phyloP scores from a whole-genome alignment of 2,113 vertebrate genomes.

The Lepus timidus region DNA sequence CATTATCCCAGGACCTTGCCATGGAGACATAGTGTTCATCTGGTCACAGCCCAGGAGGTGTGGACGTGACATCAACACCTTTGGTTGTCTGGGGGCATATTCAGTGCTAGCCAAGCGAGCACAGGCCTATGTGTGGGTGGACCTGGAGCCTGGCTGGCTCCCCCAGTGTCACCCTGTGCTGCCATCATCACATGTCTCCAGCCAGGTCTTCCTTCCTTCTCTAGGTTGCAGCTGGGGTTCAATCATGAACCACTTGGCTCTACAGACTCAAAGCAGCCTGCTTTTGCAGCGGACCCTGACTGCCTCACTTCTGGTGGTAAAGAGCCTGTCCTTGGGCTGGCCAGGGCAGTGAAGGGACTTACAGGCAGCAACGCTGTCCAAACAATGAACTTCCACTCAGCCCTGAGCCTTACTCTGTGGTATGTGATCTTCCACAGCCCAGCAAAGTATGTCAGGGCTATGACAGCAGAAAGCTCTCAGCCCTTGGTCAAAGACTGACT shows the following conservation, averaged over 20 bases:
- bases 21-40: slow-evolving; percentile 16
- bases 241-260: not conserved
- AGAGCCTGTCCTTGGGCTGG: not conserved
- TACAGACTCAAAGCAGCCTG: slow-evolving; percentile 37
- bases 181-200: not conserved
- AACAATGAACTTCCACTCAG: not conserved
- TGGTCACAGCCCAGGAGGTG: not conserved
- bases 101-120: slow-evolving; percentile 14
- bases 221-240: slow-evolving; percentile 2
- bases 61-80: not conserved
- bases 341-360: slow-evolving; percentile 38
- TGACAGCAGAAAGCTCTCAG: not conserved
- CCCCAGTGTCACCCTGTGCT: not conserved
- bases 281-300: slow-evolving; percentile 12
- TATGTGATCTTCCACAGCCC: slow-evolving; percentile 23
- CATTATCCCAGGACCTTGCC: slow-evolving; percentile 16
- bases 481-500: not conserved
- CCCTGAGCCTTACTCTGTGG: not conserved
- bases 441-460: not conserved
- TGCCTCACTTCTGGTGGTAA: not conserved
- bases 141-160: not conserved
- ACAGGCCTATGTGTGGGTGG: not conserved
- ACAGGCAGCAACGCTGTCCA: slow-evolving; percentile 1
- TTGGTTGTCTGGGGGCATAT: not conserved
- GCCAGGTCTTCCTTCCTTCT: slow-evolving; percentile 31